Evolutionary conservation across 2,113 vertebrate species (phyloP), one percentile per base, ranked within the genome.

Genomic region (Reinhardtius hippoglossoides): DNA sequence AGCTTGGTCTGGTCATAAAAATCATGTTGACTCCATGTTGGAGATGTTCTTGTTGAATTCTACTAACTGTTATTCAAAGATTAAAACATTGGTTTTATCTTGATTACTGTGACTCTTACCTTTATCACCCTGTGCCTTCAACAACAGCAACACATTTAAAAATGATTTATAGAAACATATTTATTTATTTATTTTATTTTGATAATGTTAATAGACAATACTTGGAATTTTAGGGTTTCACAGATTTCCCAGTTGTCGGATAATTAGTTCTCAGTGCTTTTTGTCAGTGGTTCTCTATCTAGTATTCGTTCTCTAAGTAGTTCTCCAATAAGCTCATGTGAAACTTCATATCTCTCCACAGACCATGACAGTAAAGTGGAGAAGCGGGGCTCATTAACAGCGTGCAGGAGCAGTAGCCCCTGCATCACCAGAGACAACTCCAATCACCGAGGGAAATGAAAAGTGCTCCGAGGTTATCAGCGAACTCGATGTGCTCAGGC

Each of bases 351-450:
- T 86, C 20, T 82, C 66, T 79, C 83, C 23, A 0, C 93, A 98
- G 97, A 98, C 59, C 93, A 94, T 8, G 96, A 96, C 85, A 92
- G 93, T 20, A 96, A 94, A 66, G 84, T 92, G n/a, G 96, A 97
- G 61, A 93, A 95, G 58, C 91, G 94, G 48, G 91, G 40, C 86
- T 90, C 70, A 55, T 92, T 57, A 84, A 88, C 0, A 76, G 90
- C 24, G 37, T 94, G 78, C 92, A 95, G 18, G 92, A 96, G 18
- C 92, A 93, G 52, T 87, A 94, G 96, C 66, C 94, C 95, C 9
- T 92, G 92, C 89, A 94, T 94, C 61, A 94, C 94, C 84, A 97
- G 96, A 90, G 96, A 96, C 59, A 94, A 95, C 65, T 93, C 94
- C n/a, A 95, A 95, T 87, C 94, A 93, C 73, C 93, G 95, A 72